These are phyloP conservation scores for Alaudala cheleensis DNA, from an alignment of 2,113 vertebrate species.

Conservation along the genomic window DNA sequence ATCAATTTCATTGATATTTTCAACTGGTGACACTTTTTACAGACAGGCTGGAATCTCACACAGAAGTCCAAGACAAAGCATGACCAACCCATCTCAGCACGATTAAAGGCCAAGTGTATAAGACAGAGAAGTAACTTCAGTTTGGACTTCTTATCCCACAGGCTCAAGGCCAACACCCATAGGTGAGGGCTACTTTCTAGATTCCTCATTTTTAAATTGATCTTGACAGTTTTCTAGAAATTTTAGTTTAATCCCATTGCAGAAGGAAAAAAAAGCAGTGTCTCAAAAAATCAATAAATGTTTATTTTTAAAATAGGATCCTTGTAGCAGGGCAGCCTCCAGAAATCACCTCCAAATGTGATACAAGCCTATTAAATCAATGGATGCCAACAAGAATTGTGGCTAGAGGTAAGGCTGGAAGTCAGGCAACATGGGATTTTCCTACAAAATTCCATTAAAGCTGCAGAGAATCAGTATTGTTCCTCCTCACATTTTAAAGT, in stretches of 20 bases:
- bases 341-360: background rate
- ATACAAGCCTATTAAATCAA: background rate
- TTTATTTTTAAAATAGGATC: background rate
- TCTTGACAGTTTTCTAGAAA: background rate
- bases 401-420: background rate
- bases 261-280: background rate
- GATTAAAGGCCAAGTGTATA: background rate
- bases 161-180: background rate
- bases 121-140: background rate
- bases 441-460: background rate
- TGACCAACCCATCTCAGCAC: background rate
- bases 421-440: background rate
- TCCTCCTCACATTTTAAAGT: background rate
- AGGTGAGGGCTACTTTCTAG: background rate
- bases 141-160: background rate
- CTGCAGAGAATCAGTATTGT: background rate
- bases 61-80: background rate
- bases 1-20: fast-evolving
- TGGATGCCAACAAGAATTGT: background rate
- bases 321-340: background rate
- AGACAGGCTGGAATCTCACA: background rate
- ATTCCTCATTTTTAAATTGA: background rate
- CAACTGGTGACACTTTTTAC: background rate
- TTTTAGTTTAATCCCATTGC: background rate
- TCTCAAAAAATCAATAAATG: background rate